Evolutionary conservation across 2,113 vertebrate species (phyloP).

Genomic region (Petroica traversi): DNA sequence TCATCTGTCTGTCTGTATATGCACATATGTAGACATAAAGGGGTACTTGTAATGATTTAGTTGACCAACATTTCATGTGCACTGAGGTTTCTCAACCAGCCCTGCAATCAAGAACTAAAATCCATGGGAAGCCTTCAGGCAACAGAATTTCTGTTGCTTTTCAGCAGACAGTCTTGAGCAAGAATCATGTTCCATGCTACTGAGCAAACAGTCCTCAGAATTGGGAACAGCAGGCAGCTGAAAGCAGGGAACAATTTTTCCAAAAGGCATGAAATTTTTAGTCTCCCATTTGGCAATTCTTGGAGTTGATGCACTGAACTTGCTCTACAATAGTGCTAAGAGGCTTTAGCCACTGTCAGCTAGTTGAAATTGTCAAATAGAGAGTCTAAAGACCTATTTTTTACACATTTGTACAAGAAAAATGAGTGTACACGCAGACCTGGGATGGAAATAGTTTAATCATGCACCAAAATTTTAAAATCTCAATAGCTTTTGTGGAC

Average conservation of each 20-base stretch:
- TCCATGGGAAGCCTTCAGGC: not conserved
- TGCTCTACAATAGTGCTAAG: not conserved
- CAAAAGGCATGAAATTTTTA: not conserved
- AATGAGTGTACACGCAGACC: not conserved
- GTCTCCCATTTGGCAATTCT: not conserved
- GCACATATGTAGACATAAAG: not conserved
- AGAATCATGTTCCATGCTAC: rapidly evolving
- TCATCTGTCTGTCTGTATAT: rapidly evolving
- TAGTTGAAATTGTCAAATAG: not conserved
- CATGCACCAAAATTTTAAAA: not conserved
- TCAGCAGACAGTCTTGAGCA: not conserved
- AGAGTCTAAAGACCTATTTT: not conserved
- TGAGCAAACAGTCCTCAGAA: not conserved
- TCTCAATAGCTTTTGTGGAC: not conserved
- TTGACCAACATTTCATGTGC: not conserved
- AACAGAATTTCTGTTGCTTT: not conserved
- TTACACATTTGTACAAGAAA: not conserved
- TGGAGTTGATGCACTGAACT: not conserved
- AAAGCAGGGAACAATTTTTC: not conserved
- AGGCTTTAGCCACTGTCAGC: not conserved
- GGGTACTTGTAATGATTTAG: not conserved
- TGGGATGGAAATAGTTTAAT: not conserved
- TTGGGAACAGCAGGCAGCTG: not conserved
- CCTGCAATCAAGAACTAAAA: not conserved
- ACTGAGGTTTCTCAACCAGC: not conserved